phyloP scores from a whole-genome alignment of 2,113 vertebrate species.

The Odobenus rosmarus region DNA sequence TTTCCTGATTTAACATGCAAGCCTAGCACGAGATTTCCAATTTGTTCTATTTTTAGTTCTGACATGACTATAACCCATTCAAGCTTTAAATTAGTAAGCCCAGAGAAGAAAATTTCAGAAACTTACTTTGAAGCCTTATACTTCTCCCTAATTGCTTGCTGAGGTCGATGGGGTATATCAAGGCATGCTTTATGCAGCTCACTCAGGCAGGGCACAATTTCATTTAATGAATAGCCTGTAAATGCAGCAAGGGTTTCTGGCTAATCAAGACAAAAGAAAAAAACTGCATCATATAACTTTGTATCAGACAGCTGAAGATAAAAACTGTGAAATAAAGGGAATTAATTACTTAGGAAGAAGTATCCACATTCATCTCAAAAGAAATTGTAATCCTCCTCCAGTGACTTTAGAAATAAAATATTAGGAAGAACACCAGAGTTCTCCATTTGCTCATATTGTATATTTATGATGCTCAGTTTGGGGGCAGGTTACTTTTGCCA shows the following conservation, averaged over 20 bases:
- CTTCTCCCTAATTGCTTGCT: conserved; percentile 92
- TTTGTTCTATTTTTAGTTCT: background rate
- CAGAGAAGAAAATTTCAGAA: background rate
- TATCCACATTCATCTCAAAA: background rate
- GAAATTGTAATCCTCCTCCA: background rate
- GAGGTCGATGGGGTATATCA: conserved; percentile 84
- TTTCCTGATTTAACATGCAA: background rate
- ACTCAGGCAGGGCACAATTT: conserved; percentile 90
- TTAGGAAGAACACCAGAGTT: background rate
- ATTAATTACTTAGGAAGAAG: background rate
- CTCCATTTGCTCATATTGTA: background rate
- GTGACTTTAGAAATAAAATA: background rate
- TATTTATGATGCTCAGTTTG: background rate
- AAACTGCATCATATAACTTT: background rate
- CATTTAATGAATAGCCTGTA: conserved; percentile 91
- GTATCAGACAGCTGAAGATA: background rate
- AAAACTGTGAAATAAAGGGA: background rate
- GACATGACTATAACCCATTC: background rate
- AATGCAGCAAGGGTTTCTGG: conserved; percentile 90
- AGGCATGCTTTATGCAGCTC: conserved; percentile 91
- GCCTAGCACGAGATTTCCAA: background rate
- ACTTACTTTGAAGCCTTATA: conserved; percentile 93
- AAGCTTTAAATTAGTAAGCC: background rate
- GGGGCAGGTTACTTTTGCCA: background rate
- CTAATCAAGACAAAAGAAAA: conserved; percentile 81